Base-by-base conservation (phyloP, 2,797 vertebrate genomes). In the Tapirus indicus region DNA sequence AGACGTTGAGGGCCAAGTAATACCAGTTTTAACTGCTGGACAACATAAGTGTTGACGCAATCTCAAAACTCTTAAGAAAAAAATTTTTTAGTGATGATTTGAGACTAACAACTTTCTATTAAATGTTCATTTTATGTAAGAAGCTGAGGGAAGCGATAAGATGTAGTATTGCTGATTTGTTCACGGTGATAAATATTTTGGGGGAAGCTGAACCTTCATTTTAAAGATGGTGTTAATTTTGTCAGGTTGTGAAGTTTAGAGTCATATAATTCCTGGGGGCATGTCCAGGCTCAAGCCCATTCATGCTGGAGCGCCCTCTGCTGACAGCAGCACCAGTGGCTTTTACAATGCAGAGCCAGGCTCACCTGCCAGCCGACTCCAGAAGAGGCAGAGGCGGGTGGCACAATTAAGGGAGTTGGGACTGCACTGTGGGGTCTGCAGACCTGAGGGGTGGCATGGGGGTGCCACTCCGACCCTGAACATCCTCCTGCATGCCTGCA, bases 311-410 rank as follows among this genome's bases (percentile, higher is more conserved):
- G 29, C 11, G 10, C 85, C 91, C 78, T 80, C 88, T 85, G 83
- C 78, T 62, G 91, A 88, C 32, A 1, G 60, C n/a, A 18, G 21
- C 47, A 3, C 27, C 4, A 5, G 32, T 17, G 38, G 20, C 3
- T 5, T 47, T 75, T 41, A 18, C 69, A 5, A 1, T 41, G 32
- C 41, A 29, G 47, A 41, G 60, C 56, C 16, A 11, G 10, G 32
- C 23, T n/a, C 60, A 9, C 35, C 25, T 6, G 18, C 25, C 0
- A 6, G 23, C 3, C 0, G 29, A 5, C 58, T 62, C 21, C 13
- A 25, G 49, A 16, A 47, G 82, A 68, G 38, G 49, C 79, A 21
- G 75, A 29, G 47, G 58, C 25, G 3, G 21, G 44, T 10, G 25
- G 64, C 9, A 2, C 84, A 41, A 7, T 8, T 27, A 23, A 5